phyloP scores from a whole-genome alignment of 2,113 vertebrate species.

The Cyphomyrus discorhynchus region DNA sequence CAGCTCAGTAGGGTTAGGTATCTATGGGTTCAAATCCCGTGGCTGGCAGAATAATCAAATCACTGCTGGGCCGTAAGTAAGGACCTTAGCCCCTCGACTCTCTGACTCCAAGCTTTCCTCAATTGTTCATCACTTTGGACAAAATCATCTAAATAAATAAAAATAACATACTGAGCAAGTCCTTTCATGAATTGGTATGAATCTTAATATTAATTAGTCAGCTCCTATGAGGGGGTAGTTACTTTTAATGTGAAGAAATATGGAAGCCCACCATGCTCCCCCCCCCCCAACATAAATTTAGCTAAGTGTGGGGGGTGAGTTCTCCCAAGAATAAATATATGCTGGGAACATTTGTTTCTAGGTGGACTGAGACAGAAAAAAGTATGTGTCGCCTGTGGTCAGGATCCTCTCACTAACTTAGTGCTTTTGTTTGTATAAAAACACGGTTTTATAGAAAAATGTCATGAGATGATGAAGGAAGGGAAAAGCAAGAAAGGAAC shows the following conservation, averaged over 20 bases:
- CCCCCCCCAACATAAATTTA: not conserved
- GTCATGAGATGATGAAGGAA: not conserved
- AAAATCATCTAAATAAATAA: not conserved
- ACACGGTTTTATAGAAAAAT: not conserved
- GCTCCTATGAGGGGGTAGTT: not conserved
- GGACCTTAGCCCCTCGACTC: not conserved
- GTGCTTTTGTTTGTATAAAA: not conserved
- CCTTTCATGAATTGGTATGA: not conserved
- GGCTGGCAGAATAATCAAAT: not conserved
- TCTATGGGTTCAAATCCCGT: not conserved
- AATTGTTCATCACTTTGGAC: not conserved
- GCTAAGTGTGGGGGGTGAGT: not conserved
- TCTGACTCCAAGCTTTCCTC: not conserved
- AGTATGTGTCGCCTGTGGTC: not conserved
- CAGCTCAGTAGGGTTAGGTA: not conserved
- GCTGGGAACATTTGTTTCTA: not conserved
- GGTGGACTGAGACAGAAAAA: not conserved
- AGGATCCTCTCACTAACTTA: not conserved
- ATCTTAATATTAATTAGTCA: not conserved
- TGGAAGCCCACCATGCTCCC: not conserved
- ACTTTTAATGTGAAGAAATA: not conserved
- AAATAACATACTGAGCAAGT: not conserved
- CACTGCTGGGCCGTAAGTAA: not conserved
- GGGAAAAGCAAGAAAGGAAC: not conserved
- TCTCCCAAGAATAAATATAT: not conserved